Evolutionary conservation across 2,888 invertebrate species (phyloP).

Genomic region (Ormyrus pomaceus): DNA sequence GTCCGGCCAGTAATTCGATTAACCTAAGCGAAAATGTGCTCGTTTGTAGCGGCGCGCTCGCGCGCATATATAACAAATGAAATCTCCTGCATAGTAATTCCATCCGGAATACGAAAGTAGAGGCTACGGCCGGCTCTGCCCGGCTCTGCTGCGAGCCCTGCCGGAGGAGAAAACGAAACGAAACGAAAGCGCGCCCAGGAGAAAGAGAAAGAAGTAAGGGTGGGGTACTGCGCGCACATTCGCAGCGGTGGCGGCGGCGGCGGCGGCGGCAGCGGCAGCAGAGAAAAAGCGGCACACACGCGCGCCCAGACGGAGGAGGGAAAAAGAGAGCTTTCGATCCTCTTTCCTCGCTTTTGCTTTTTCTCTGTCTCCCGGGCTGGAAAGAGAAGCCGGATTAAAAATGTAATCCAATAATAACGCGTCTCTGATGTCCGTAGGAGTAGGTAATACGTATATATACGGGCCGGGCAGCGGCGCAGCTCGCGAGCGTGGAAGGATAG

Average conservation of each 20-base stretch:
- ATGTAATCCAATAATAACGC: conserved; percentile 76
- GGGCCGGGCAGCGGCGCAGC: background rate
- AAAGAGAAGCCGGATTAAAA: conserved; percentile 74
- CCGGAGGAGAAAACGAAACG: conserved; percentile 34
- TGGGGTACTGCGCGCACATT: conserved; percentile 33
- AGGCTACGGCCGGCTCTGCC: conserved; percentile 62
- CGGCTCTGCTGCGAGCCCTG: conserved; percentile 36
- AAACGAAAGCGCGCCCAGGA: conserved; percentile 10
- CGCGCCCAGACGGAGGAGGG: conserved; percentile 45
- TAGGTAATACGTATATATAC: conserved; percentile 52
- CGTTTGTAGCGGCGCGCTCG: conserved; percentile 70
- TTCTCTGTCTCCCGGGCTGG: conserved; percentile 47
- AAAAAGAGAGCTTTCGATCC: conserved; percentile 52
- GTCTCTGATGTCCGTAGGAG: conserved; percentile 72
- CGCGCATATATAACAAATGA: conserved; percentile 73
- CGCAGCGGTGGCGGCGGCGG: background rate
- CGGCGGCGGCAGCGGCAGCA: conserved; percentile 25
- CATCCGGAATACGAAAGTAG: conserved; percentile 75
- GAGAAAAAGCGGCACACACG: conserved; percentile 53
- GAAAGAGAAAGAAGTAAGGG: conserved; percentile 56
- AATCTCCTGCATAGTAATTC: conserved; percentile 75
- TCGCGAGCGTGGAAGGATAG: conserved; percentile 26
- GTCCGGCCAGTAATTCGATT: conserved; percentile 72
- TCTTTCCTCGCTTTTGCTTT: conserved; percentile 50
- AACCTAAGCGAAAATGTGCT: conserved; percentile 74